Percentiles rank a stretch among this genome's conserved stretches.
Evolutionary conservation across 2,797 vertebrate species (phyloP).

Genomic region (Natrix natrix): DNA sequence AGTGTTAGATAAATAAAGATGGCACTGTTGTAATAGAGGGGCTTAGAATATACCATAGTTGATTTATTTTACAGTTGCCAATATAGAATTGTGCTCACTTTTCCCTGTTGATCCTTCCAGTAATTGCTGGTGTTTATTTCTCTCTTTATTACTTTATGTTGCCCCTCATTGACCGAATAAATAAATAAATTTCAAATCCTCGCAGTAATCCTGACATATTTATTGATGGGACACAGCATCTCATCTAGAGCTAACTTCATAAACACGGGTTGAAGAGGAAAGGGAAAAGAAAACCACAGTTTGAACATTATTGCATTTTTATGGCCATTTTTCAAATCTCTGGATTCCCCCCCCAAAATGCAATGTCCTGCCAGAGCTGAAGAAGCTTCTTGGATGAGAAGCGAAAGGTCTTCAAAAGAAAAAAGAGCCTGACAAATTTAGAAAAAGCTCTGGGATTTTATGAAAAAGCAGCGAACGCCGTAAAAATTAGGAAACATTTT

Average conservation of each 20-base stretch:
- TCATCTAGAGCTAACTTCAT: conserved; percentile 75
- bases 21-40: not conserved
- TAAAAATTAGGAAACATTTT: not conserved
- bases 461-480: conserved; percentile 14
- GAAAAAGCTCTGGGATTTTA: not conserved
- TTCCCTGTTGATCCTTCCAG: too few relatives aligned
- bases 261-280: conserved; percentile 74
- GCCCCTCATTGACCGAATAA: not conserved
- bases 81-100: not conserved
- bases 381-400: too few relatives aligned
- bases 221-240: conserved; percentile 74
- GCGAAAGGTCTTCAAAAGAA: too few relatives aligned
- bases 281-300: conserved; percentile 60
- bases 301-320: conserved; percentile 68
- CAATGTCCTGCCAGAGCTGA: too few relatives aligned
- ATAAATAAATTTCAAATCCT: conserved; percentile 55
- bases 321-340: conserved; percentile 57
- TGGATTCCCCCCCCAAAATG: too few relatives aligned
- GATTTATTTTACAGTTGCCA: not conserved
- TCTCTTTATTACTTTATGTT: not conserved
- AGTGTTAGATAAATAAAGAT: too few relatives aligned
- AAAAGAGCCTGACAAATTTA: not conserved
- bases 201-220: conserved; percentile 76
- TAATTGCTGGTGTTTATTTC: not conserved
- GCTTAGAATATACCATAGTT: not conserved